These are phyloP conservation scores for Pempheris klunzingeri DNA, from an alignment of 2,797 vertebrate genomes.

Conservation along the genomic window DNA sequence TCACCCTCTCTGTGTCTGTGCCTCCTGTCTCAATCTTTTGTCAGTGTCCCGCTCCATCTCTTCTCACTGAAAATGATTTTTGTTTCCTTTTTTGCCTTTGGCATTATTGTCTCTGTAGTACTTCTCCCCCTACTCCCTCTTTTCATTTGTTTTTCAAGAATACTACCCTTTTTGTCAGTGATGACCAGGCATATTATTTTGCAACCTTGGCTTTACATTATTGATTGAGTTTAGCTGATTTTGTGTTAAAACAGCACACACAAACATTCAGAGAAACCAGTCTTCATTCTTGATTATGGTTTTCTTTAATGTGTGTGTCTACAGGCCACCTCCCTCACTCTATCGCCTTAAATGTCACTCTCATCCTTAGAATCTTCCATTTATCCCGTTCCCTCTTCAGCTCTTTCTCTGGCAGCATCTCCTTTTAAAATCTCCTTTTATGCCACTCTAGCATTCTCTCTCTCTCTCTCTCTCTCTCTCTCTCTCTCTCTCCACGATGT, in stretches of 20 bases:
- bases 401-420: conserved; percentile 47
- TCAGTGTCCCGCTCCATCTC: conserved; percentile 22
- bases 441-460: conserved; percentile 44
- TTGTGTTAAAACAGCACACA: conserved; percentile 6
- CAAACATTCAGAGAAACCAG: not conserved
- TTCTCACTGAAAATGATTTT: conserved; percentile 16
- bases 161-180: not conserved
- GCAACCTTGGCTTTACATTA: not conserved
- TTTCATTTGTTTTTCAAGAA: conserved; percentile 10
- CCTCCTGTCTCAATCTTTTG: conserved; percentile 7
- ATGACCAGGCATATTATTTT: not conserved
- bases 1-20: conserved; percentile 10
- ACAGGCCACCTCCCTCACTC: not conserved
- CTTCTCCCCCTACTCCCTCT: not conserved
- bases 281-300: not conserved
- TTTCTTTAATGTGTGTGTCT: not conserved
- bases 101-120: conserved; percentile 7
- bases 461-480: conserved; percentile 34
- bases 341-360: conserved; percentile 45
- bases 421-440: conserved; percentile 49
- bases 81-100: conserved; percentile 22
- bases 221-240: not conserved
- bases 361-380: conserved; percentile 41
- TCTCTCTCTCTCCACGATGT: conserved; percentile 41
- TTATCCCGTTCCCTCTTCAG: conserved; percentile 24